These are phyloP conservation scores for Rhea pennata DNA, from an alignment of 2,113 vertebrate genomes.

Conservation along the genomic window DNA sequence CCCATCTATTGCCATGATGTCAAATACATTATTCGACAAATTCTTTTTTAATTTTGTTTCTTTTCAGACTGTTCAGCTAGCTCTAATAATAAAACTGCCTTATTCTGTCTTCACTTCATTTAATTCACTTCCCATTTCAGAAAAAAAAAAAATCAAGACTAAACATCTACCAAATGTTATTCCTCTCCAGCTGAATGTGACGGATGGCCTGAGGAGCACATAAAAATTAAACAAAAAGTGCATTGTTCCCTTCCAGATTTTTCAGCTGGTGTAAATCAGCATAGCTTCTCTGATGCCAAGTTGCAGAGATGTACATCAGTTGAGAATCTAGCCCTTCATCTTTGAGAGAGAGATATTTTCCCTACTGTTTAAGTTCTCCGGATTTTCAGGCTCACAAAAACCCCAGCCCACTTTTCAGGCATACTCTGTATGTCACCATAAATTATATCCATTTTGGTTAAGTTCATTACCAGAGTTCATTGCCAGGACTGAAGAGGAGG, in stretches of 20 bases:
- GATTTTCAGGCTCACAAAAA: not conserved
- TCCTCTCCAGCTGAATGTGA: conserved; percentile 55
- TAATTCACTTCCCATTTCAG: conserved; percentile 54
- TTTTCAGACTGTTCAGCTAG: conserved; percentile 31
- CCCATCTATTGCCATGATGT: not conserved
- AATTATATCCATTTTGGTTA: not conserved
- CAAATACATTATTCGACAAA: conserved; percentile 33
- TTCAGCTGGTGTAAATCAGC: conserved; percentile 68
- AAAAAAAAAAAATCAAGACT: conserved; percentile 41
- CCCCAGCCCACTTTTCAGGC: not conserved
- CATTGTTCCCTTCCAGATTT: conserved; percentile 64
- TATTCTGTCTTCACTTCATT: conserved; percentile 45
- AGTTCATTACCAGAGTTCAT: not conserved
- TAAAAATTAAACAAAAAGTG: conserved; percentile 65
- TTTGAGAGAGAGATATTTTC: conserved; percentile 21
- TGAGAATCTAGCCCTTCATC: conserved; percentile 40
- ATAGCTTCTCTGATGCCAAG: conserved; percentile 38
- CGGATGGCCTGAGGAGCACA: conserved; percentile 40
- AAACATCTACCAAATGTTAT: conserved; percentile 65
- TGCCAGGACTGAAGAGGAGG: not conserved
- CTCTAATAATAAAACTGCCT: conserved; percentile 42
- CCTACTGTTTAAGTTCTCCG: not conserved
- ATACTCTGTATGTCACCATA: not conserved
- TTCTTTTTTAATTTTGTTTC: not conserved
- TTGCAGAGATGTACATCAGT: conserved; percentile 49